These are phyloP conservation scores for Lepidurus apus DNA, from an alignment of 1,140 invertebrate species.

Conservation along the genomic window DNA sequence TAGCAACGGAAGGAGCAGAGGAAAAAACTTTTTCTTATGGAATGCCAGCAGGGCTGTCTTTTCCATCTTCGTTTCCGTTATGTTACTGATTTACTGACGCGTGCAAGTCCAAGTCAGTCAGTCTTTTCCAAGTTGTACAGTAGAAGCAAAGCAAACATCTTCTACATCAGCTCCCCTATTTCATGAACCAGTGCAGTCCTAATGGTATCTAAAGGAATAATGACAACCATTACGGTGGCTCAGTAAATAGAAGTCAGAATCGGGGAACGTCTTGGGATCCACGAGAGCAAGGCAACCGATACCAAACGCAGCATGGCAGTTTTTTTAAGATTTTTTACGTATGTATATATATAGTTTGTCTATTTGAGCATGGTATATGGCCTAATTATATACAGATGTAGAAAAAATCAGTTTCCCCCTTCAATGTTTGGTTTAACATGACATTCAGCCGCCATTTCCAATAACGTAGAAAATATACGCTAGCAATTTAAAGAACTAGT, in stretches of 20 bases:
- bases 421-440: too few relatives aligned
- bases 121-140: background rate
- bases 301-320: background rate
- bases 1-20: background rate
- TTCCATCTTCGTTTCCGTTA: slow-evolving; percentile 18
- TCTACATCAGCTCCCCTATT: background rate
- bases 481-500: too few relatives aligned
- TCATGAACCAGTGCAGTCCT: slow-evolving; percentile 3
- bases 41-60: background rate
- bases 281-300: background rate
- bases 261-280: background rate
- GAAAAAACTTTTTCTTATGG: background rate
- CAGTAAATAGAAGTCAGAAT: background rate
- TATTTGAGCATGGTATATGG: background rate
- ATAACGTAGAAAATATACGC: too few relatives aligned
- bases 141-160: background rate
- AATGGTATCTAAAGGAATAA: slow-evolving; percentile 11
- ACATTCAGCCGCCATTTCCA: too few relatives aligned
- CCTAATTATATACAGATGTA: background rate
- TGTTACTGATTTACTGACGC: slow-evolving; percentile 1
- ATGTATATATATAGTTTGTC: background rate
- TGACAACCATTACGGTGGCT: slow-evolving; percentile 2
- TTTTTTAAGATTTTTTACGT: background rate
- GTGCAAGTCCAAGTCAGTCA: background rate
- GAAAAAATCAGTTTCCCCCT: background rate